Evolutionary conservation across 1,140 invertebrate genomes (phyloP).

Genomic region (Cotesia chilonis): DNA sequence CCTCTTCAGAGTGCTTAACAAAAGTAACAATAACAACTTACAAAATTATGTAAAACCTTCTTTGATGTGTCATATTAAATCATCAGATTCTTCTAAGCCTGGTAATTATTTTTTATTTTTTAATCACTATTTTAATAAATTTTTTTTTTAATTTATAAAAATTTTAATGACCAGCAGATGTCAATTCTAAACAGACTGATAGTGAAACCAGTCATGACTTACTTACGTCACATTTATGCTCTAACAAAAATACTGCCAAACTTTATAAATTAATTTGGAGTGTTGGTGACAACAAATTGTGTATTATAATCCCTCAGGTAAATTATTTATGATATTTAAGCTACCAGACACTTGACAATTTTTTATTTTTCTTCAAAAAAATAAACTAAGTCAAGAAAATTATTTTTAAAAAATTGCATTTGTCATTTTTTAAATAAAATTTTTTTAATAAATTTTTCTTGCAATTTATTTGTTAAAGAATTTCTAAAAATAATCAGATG

Average conservation of each 20-base stretch:
- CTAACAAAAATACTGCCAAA: constrained; percentile 3
- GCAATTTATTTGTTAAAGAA: no score
- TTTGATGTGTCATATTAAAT: constrained; percentile 59
- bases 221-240: constrained; percentile 6
- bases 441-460: no score
- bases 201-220: constrained; percentile 38
- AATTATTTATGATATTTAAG: constrained; percentile 22
- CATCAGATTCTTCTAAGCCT: constrained; percentile 54
- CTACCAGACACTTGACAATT: not conserved
- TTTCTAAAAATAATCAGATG: no score
- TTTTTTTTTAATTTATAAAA: not conserved
- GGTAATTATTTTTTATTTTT: constrained; percentile 46
- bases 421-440: no score
- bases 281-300: not conserved
- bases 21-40: constrained; percentile 23
- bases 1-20: constrained; percentile 45
- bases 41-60: constrained; percentile 45
- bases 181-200: constrained; percentile 44
- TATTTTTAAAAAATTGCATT: no score
- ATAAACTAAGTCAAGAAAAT: no score
- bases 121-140: constrained; percentile 34
- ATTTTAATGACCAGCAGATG: constrained; percentile 63
- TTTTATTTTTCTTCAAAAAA: not conserved
- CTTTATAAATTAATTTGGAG: not conserved
- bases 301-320: constrained; percentile 24